Conservation (phyloP, 2,113 vertebrate genomes). For the Mus spicilegus region DNA sequence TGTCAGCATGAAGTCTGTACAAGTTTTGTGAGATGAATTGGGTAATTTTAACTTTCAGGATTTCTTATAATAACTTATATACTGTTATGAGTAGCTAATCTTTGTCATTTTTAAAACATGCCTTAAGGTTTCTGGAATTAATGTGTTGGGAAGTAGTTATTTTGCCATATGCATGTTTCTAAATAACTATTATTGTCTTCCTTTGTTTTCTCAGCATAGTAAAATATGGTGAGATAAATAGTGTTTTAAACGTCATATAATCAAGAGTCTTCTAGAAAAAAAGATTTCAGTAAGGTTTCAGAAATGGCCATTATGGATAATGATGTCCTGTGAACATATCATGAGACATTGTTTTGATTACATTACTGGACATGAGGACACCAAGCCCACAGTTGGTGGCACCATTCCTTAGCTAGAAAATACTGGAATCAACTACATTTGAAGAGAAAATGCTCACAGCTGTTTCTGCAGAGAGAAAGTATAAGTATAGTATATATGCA, state of each 20-base stretch:
- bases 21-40: background rate
- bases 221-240: background rate
- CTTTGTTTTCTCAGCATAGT: background rate
- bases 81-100: background rate
- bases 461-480: background rate
- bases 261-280: background rate
- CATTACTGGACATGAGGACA: no score
- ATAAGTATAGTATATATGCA: background rate
- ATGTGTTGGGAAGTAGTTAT: background rate
- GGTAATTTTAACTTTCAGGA: background rate
- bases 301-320: background rate
- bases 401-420: background rate
- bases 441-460: background rate
- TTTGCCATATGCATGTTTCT: background rate
- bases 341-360: background rate
- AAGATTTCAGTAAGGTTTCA: no score
- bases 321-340: no score
- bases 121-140: background rate
- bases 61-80: background rate
- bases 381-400: no score
- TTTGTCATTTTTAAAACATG: slow-evolving; percentile 1
- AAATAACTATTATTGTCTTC: background rate
- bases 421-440: background rate
- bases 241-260: background rate
- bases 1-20: background rate